phyloP scores from a whole-genome alignment of 2,797 vertebrate genomes.

The Siniperca scherzeri region DNA sequence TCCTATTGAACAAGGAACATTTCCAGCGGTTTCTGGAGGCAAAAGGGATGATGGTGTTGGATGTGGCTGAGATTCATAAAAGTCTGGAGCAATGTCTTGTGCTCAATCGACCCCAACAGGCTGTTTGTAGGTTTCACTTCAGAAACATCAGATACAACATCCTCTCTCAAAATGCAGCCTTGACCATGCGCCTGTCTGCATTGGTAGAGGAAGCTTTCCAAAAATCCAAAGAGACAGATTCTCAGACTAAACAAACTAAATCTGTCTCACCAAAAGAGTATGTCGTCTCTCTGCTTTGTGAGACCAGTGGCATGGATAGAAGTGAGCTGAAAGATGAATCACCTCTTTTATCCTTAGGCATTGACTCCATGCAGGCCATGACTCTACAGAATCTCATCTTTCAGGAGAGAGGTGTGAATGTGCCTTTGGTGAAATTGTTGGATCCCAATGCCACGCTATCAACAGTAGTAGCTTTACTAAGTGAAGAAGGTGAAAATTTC shows the following conservation, averaged over 20 bases:
- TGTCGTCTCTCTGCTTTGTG: conserved; percentile 78
- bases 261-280: conserved; percentile 80
- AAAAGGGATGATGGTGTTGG: conserved; percentile 87
- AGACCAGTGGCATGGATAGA: conserved; percentile 70
- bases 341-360: conserved; percentile 81
- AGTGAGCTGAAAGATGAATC: conserved; percentile 83
- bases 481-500: conserved; percentile 42
- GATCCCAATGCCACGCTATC: conserved; percentile 87
- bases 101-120: conserved; percentile 87
- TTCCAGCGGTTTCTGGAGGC: conserved; percentile 86
- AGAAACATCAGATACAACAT: conserved; percentile 74
- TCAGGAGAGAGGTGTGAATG: conserved; percentile 82
- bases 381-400: conserved; percentile 89
- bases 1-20: conserved; percentile 85
- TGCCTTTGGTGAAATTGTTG: conserved; percentile 88
- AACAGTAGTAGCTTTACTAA: conserved; percentile 78
- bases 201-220: conserved; percentile 74
- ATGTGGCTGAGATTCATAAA: conserved; percentile 85
- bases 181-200: conserved; percentile 75
- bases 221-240: conserved; percentile 42
- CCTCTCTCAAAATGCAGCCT: conserved; percentile 75
- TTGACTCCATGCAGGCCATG: conserved; percentile 93
- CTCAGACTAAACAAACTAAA: conserved; percentile 29
- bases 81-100: conserved; percentile 86
- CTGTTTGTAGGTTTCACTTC: conserved; percentile 86